A percentile compares a stretch with the other conserved stretches of the same genome.
phyloP scores from a whole-genome alignment of 2,888 invertebrate species.

The Macrophya alboannulata region DNA sequence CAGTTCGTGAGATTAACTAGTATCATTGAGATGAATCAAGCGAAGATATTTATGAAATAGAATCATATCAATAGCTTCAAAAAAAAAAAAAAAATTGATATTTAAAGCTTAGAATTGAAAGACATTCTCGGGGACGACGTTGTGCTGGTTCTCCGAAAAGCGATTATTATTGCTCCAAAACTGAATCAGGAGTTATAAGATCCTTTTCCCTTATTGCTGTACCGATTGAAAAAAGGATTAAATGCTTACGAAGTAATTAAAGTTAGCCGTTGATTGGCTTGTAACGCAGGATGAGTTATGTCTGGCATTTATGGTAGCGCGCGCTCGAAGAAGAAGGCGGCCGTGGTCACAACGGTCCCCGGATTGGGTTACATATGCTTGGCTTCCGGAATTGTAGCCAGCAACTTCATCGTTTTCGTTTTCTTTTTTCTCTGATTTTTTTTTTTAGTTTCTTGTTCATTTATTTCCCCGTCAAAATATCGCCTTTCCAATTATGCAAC shows the following conservation, averaged over 20 bases:
- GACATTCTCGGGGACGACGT: too few species aligned
- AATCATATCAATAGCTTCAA: too few species aligned
- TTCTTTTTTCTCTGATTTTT: neutral
- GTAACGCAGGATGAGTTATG: conserved; percentile 44
- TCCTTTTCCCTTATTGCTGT: neutral
- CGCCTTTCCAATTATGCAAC: conserved; percentile 47
- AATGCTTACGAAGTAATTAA: conserved; percentile 19
- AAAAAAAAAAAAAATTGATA: too few species aligned
- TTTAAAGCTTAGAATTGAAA: too few species aligned
- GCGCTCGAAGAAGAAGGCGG: neutral
- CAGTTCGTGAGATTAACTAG: too few species aligned
- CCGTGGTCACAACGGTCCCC: neutral
- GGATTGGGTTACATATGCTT: conserved; percentile 44
- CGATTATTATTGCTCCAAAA: neutral
- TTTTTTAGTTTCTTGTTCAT: conserved; percentile 16
- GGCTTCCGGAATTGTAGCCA: conserved; percentile 38
- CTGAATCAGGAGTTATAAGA: neutral
- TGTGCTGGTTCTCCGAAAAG: too few species aligned
- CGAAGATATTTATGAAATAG: too few species aligned
- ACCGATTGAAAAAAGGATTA: neutral
- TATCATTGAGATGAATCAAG: too few species aligned
- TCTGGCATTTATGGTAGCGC: conserved; percentile 45
- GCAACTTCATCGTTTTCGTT: neutral
- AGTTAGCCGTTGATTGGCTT: conserved; percentile 34
- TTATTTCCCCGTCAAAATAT: conserved; percentile 41